Evolutionary conservation across 2,888 invertebrate species (phyloP), one percentile per base, ranked within the genome.

Genomic region (Brachyptera risi): DNA sequence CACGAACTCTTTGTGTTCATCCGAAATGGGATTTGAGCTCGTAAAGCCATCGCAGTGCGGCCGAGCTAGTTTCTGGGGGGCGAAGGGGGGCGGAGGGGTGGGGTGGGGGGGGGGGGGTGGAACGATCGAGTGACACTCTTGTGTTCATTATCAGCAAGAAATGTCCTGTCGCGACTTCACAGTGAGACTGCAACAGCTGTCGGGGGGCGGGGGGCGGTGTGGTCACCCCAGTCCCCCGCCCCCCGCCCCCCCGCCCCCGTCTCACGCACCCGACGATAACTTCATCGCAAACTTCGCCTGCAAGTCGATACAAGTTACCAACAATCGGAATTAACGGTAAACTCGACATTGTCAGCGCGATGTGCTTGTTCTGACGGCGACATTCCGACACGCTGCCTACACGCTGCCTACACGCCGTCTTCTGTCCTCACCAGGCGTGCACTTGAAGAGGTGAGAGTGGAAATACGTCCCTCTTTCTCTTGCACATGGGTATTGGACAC

Each of bases 161-260:
- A 50, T 35, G 35, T 54, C 51, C n/a, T 56, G 61, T 50, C 54
- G 42, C 50, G 26, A 56, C 59, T 21, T 57, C 40, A 24, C 44
- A 35, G 49, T 58, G 61, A 61, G 61, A 58, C 47, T 19, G 59
- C 11, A 47, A 56, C 59, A 62, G 62, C 56, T 57, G 59, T 19
- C 44, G 9, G 24, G 26, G 47, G 47, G 24, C 11, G n/a, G n/a
- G 24, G 26, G 47, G 47, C 17, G 23, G 47, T 58, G 47, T 44
- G 58, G 54, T 59, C 44, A 21, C 59, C 40, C 38, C n/a, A n/a
- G n/a, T n/a, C n/a, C n/a, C 37, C 37, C 38, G 21, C 50, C 31
- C 23, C 50, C 37, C 40, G 19, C 38, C 40, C 26, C 31, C n/a
- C 59, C 44, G n/a, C n/a, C 37, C 35, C 44, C 24, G 24, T 19